These are phyloP conservation scores for Leucania comma DNA, from an alignment of 2,888 invertebrate genomes.

Conservation along the genomic window DNA sequence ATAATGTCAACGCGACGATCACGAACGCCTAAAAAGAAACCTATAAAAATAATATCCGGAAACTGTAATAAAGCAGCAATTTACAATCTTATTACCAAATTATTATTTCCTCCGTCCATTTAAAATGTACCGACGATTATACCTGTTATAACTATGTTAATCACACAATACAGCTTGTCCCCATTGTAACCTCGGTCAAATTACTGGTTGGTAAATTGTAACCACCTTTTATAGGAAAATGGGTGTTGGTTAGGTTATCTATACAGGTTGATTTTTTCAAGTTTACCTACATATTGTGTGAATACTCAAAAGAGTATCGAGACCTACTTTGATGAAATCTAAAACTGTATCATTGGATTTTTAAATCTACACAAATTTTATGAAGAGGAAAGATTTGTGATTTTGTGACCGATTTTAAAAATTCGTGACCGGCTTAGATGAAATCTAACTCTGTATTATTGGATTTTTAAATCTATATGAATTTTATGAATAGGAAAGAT, in stretches of 20 bases:
- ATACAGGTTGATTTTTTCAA: not conserved
- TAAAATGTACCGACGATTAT: slow-evolving; percentile 40
- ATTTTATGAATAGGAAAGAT: too few relatives aligned
- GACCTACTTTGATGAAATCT: too few relatives aligned
- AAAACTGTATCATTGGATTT: too few relatives aligned
- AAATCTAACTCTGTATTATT: too few relatives aligned
- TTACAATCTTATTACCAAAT: slow-evolving; percentile 49
- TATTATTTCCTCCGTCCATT: slow-evolving; percentile 52
- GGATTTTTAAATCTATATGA: too few relatives aligned
- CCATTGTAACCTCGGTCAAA: slow-evolving; percentile 49
- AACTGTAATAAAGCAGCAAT: slow-evolving; percentile 38
- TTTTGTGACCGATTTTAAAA: too few relatives aligned
- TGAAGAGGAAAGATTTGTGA: too few relatives aligned
- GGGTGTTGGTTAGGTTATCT: slow-evolving; percentile 26
- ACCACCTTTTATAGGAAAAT: slow-evolving; percentile 46
- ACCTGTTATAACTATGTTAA: slow-evolving; percentile 29
- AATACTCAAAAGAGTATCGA: too few relatives aligned
- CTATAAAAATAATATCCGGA: slow-evolving; percentile 56
- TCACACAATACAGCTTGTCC: slow-evolving; percentile 33
- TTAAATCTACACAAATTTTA: too few relatives aligned
- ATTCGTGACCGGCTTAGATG: too few relatives aligned
- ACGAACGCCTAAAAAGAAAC: slow-evolving; percentile 4
- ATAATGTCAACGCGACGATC: slow-evolving; percentile 18
- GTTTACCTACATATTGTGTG: too few relatives aligned
- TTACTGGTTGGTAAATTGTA: slow-evolving; percentile 53